Percentiles rank a stretch among this genome's conserved stretches.
These are phyloP conservation scores for Chymomyza costata DNA, from an alignment of 1,140 invertebrate genomes.

Conservation along the genomic window DNA sequence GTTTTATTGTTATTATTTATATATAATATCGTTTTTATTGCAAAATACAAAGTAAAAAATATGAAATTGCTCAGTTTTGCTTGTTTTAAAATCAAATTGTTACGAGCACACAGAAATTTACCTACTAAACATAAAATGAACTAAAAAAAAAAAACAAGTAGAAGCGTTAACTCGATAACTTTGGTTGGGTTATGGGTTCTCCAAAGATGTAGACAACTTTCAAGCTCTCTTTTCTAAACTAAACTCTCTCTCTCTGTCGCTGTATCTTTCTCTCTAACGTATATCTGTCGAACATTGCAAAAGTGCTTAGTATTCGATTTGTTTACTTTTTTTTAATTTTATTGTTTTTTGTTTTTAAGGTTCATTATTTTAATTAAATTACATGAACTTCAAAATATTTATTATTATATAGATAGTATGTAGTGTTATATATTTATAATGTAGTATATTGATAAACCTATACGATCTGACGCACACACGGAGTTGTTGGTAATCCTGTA, in stretches of 20 bases:
- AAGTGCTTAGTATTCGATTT: slow-evolving; percentile 14
- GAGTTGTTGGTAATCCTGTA: slow-evolving; percentile 18
- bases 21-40: slow-evolving; percentile 63
- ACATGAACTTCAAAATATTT: slow-evolving; percentile 73
- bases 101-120: slow-evolving; percentile 72
- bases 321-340: slow-evolving; percentile 31
- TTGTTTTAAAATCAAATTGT: slow-evolving; percentile 53
- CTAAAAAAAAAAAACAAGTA: slow-evolving; percentile 54
- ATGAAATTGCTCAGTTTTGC: slow-evolving; percentile 62
- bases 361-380: slow-evolving; percentile 74
- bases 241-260: slow-evolving; percentile 29
- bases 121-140: slow-evolving; percentile 72
- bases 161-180: slow-evolving; percentile 56
- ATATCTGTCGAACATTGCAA: slow-evolving; percentile 17
- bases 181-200: slow-evolving; percentile 21
- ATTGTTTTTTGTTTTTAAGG: slow-evolving; percentile 53
- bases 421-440: slow-evolving; percentile 68
- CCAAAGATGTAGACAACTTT: slow-evolving; percentile 46
- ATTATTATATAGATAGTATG: slow-evolving; percentile 71
- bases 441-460: slow-evolving; percentile 47
- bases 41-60: slow-evolving; percentile 71
- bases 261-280: slow-evolving; percentile 17
- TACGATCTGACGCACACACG: slow-evolving; percentile 48
- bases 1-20: slow-evolving; percentile 38
- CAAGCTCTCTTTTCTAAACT: too few species aligned